Percentiles rank a stretch among this genome's conserved stretches.
These are phyloP conservation scores for Apomyelois bistriatella DNA, from an alignment of 2,888 invertebrate genomes.

Conservation along the genomic window DNA sequence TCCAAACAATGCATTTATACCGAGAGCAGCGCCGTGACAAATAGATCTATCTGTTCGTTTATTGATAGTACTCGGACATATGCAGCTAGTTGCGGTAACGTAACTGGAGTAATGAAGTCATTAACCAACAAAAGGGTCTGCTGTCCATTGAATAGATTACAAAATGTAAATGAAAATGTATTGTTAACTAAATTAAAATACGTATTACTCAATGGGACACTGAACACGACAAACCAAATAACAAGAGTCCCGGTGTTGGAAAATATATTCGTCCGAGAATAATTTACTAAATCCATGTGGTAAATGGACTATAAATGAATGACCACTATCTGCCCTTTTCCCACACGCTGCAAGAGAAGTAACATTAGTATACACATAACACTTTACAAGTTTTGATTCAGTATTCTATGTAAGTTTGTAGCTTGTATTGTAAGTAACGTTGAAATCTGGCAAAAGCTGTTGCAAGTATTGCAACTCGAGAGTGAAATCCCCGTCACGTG, in stretches of 20 bases:
- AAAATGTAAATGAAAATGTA: conserved; percentile 17
- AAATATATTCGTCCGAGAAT: conserved; percentile 36
- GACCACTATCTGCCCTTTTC: too few relatives aligned
- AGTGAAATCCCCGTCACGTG: too few relatives aligned
- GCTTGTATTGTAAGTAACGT: too few relatives aligned
- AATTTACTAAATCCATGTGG: conserved; percentile 26
- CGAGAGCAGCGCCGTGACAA: conserved; percentile 29
- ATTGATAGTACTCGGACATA: conserved; percentile 26
- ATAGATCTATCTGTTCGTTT: conserved; percentile 38
- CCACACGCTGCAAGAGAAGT: too few relatives aligned
- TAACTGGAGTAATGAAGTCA: conserved; percentile 18
- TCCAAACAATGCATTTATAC: conserved; percentile 46
- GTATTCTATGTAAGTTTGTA: too few relatives aligned
- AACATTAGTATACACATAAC: too few relatives aligned
- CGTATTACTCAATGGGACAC: conserved; percentile 3
- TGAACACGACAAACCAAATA: conserved; percentile 3
- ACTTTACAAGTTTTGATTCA: too few relatives aligned
- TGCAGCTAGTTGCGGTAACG: conserved; percentile 19
- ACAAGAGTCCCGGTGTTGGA: conserved; percentile 30
- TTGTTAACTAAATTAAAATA: conserved; percentile 12
- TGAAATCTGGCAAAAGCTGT: too few relatives aligned
- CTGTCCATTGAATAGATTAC: conserved; percentile 8
- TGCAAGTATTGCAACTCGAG: too few relatives aligned
- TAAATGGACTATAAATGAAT: background rate
- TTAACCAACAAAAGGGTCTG: conserved; percentile 17